phyloP scores from a whole-genome alignment of 2,113 vertebrate species.

The Chamaea fasciata region DNA sequence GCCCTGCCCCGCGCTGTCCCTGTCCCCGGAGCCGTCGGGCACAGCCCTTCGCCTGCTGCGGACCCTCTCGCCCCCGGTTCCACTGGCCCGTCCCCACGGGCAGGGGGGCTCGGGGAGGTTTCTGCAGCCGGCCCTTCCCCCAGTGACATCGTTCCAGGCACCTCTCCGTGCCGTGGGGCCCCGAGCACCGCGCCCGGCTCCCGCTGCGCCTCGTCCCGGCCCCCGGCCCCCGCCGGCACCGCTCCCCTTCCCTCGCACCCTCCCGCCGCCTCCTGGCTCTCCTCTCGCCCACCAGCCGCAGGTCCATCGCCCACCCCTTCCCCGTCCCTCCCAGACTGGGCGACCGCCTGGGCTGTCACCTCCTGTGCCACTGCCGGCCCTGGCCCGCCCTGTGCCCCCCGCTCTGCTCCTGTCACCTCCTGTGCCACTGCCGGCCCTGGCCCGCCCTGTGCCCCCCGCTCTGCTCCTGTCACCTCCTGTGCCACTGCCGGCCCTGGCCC shows the following conservation, averaged over 20 bases:
- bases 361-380: background rate
- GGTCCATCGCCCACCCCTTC: background rate
- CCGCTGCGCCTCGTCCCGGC: background rate
- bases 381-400: accelerated
- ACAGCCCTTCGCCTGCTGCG: background rate
- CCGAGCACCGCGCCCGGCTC: accelerated
- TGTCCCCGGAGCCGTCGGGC: background rate
- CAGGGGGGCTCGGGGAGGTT: background rate
- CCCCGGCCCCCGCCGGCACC: accelerated
- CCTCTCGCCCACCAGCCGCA: accelerated
- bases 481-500: too few relatives aligned
- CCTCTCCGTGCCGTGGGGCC: accelerated
- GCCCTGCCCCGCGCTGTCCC: background rate
- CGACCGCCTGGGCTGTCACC: background rate
- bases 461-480: background rate
- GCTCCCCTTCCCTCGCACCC: background rate
- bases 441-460: accelerated
- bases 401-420: background rate
- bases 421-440: background rate
- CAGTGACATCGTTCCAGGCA: accelerated
- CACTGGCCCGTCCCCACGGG: accelerated
- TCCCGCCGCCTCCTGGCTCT: background rate
- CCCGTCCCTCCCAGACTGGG: background rate
- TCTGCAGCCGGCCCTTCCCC: background rate
- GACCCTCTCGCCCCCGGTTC: accelerated